These are phyloP conservation scores for Bilobella aurantiaca DNA, from an alignment of 1,140 invertebrate genomes.

Conservation along the genomic window DNA sequence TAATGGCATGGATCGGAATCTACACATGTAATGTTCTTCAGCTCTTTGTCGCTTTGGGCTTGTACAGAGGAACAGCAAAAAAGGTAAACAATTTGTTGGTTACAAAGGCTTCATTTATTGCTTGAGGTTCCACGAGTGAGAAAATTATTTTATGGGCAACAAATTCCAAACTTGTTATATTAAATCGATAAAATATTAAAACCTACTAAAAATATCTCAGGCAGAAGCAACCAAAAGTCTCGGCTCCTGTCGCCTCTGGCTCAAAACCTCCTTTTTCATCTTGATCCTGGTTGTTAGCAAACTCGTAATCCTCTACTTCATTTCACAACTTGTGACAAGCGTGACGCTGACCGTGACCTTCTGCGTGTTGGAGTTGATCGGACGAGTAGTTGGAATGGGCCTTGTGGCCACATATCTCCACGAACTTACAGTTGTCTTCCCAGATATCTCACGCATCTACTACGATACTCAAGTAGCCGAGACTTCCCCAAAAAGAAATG, in stretches of 20 bases:
- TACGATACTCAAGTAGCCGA: constrained; percentile 4
- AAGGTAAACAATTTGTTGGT: not conserved
- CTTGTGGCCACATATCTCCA: not conserved
- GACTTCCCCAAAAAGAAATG: constrained; percentile 8
- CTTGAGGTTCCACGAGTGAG: not conserved
- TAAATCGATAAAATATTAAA: not conserved
- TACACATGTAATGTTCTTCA: not conserved
- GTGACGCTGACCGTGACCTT: not conserved
- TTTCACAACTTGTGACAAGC: not conserved
- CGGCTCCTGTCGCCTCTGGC: not conserved
- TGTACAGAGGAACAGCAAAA: not conserved
- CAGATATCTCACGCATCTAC: constrained; percentile 8
- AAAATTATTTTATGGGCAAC: not conserved
- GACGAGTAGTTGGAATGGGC: not conserved
- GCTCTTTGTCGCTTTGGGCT: not conserved
- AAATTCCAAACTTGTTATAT: not conserved
- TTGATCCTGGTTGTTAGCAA: constrained; percentile 3
- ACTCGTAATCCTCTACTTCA: constrained; percentile 13
- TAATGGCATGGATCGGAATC: constrained; percentile 10
- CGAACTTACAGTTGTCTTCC: not conserved
- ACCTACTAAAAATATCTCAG: not conserved
- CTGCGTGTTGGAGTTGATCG: not conserved
- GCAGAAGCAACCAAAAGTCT: constrained; percentile 2
- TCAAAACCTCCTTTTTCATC: constrained; percentile 10
- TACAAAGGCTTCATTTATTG: not conserved